Percentiles rank a stretch among this genome's conserved stretches.
These are phyloP conservation scores for Protula sp. DNA, from an alignment of 2,888 invertebrate genomes.

Conservation along the genomic window DNA sequence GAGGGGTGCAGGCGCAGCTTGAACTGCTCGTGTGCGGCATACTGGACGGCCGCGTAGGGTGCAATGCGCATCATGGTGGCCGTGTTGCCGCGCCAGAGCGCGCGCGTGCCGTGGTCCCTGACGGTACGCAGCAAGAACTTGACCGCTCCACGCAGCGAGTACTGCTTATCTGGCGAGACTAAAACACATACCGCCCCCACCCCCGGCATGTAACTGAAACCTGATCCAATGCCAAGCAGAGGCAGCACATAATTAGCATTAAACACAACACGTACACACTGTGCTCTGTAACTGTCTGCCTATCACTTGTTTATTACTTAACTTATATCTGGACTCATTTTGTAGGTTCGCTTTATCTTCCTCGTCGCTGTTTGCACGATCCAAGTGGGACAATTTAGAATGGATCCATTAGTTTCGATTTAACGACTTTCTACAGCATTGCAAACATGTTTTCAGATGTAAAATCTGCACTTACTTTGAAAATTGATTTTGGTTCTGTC, in stretches of 20 bases:
- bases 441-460: too few relatives aligned
- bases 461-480: conserved; percentile 59
- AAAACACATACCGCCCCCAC: conserved; percentile 22
- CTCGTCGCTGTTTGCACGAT: too few relatives aligned
- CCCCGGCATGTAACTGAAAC: neutral
- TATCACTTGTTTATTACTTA: too few relatives aligned
- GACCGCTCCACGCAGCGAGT: conserved; percentile 55
- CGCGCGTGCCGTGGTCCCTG: conserved; percentile 70
- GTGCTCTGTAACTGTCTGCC: neutral
- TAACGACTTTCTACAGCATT: too few relatives aligned
- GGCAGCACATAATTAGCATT: neutral
- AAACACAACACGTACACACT: too few relatives aligned
- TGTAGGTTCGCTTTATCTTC: too few relatives aligned
- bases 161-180: conserved; percentile 50
- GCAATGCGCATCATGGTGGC: conserved; percentile 96
- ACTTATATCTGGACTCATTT: too few relatives aligned
- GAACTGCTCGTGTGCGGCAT: conserved; percentile 96
- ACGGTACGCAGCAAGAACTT: conserved; percentile 61
- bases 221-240: too few relatives aligned
- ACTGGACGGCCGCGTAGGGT: conserved; percentile 96
- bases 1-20: conserved; percentile 74
- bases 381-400: too few relatives aligned
- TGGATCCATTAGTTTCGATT: too few relatives aligned
- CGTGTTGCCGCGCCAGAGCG: conserved; percentile 95
- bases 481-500: conserved; percentile 98